These are phyloP conservation scores for Nymphalis polychloros DNA, from an alignment of 2,888 invertebrate genomes.

Conservation along the genomic window DNA sequence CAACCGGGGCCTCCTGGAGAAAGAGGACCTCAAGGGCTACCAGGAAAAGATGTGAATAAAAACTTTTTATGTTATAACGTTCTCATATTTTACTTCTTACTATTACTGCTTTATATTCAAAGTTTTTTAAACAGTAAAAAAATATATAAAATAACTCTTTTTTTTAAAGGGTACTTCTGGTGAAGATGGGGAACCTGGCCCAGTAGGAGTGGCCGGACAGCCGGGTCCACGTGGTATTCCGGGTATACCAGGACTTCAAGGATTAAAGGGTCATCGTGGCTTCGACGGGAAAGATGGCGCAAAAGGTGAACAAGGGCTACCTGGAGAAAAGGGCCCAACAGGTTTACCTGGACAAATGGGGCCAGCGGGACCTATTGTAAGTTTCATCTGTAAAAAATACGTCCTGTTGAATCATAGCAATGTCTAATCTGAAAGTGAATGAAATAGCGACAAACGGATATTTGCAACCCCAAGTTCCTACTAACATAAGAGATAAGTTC, in stretches of 20 bases:
- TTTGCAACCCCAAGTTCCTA: no score
- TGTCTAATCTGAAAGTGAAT: no score
- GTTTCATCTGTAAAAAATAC: conserved; percentile 36
- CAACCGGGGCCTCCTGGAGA: conserved; percentile 85
- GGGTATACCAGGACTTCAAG: conserved; percentile 90
- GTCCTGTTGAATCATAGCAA: no score
- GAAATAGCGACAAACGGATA: no score
- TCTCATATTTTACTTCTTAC: not conserved
- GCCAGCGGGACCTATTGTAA: conserved; percentile 85
- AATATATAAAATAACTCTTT: not conserved
- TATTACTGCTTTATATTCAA: conserved; percentile 4
- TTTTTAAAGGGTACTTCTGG: conserved; percentile 85
- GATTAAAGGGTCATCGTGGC: conserved; percentile 91
- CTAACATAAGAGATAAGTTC: no score
- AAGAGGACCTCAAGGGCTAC: conserved; percentile 85
- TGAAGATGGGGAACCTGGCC: conserved; percentile 90
- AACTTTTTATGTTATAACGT: not conserved
- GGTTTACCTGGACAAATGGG: conserved; percentile 87
- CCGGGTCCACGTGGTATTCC: conserved; percentile 87
- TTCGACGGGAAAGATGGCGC: conserved; percentile 89
- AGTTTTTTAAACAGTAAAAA: not conserved
- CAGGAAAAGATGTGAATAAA: conserved; percentile 88
- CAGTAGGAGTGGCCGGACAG: conserved; percentile 86
- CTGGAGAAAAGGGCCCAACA: conserved; percentile 88
- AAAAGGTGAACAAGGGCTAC: conserved; percentile 89